A percentile compares a stretch with the other conserved stretches of the same genome.
Conservation (phyloP, 1,140 invertebrate genomes). For the Drosophila tani region DNA sequence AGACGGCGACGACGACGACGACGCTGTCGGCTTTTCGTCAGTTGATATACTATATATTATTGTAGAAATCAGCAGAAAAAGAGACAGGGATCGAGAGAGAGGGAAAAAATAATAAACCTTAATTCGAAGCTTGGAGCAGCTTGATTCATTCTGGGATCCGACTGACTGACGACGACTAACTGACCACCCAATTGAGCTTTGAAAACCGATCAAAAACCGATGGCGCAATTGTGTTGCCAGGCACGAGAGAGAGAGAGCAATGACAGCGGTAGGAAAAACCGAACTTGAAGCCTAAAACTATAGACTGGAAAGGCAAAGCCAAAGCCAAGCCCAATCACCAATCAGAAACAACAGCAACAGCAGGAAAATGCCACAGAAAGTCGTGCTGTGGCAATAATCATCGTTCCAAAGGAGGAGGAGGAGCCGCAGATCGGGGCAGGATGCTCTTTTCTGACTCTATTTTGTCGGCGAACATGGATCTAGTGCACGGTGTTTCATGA, state of each 20-base stretch:
- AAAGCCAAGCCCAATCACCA: constrained; percentile 49
- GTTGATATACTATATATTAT: constrained; percentile 53
- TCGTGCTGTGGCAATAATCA: constrained; percentile 79
- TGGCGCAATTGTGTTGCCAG: constrained; percentile 73
- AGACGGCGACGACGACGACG: constrained; percentile 39
- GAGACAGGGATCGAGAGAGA: constrained; percentile 8
- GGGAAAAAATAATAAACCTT: constrained; percentile 75
- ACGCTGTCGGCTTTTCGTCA: constrained; percentile 57
- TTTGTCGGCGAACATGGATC: constrained; percentile 85
- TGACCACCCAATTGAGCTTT: constrained; percentile 72
- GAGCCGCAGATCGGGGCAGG: constrained; percentile 22
- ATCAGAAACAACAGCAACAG: constrained; percentile 29
- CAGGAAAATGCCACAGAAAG: constrained; percentile 73
- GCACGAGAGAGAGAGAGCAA: constrained; percentile 59
- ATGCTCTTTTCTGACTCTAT: constrained; percentile 84
- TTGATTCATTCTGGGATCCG: constrained; percentile 71
- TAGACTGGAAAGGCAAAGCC: constrained; percentile 2
- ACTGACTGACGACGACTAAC: background rate
- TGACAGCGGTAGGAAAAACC: constrained; percentile 41
- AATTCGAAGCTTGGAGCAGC: constrained; percentile 77
- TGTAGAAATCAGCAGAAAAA: constrained; percentile 80
- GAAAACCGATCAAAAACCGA: constrained; percentile 76
- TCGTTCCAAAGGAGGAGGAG: constrained; percentile 26
- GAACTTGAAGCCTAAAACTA: constrained; percentile 6
- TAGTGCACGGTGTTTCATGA: constrained; percentile 85